Evolutionary conservation across 2,888 invertebrate species (phyloP), one percentile per base, ranked within the genome.

Genomic region (Resseliella maxima): DNA sequence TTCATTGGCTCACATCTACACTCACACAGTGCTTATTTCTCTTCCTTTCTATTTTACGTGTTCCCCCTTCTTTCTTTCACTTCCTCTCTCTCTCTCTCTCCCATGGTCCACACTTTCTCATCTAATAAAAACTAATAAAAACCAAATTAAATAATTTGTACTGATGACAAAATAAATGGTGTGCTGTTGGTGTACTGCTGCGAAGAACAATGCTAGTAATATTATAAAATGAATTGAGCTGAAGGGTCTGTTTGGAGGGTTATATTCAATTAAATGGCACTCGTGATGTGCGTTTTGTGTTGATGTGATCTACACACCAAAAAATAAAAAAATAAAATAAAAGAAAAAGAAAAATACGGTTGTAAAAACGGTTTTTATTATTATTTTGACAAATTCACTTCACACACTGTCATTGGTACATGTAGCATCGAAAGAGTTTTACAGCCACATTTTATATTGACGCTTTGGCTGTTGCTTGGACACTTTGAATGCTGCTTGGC

Each of bases 71-170:
- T 10, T 6, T 6, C 45, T 45, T 6, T 45, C 45, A 59, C 50
- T 50, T n/a, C 59, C 15, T 27, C 15, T 10, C 35, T 72, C 59
- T 59, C 3, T n/a, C n/a, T 24, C 59, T 0, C 59, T 59, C 24
- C 24, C 3, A 59, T 6, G 12, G n/a, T 10, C 6, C n/a, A 8
- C 3, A 2, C 2, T 3, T 10, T 59, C 15, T 59, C 12, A 24
- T 72, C 35, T 72, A 72, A 72, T 72, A 86, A 86, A 86, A 86
- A 86, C 86, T 81, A 86, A 86, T 86, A 86, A 86, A 86, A 86
- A 72, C 59, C 86, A 86, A 86, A 86, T 86, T 86, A 86, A 72
- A 86, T 72, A 72, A 86, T 86, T 86, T 86, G 86, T 86, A 38
- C 83, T 83, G 83, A 38, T 83, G 83, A 83, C 38, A 83, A 38